Evolutionary conservation across 1,140 invertebrate species (phyloP), one percentile per base, ranked within the genome.

Genomic region (Apis florea): DNA sequence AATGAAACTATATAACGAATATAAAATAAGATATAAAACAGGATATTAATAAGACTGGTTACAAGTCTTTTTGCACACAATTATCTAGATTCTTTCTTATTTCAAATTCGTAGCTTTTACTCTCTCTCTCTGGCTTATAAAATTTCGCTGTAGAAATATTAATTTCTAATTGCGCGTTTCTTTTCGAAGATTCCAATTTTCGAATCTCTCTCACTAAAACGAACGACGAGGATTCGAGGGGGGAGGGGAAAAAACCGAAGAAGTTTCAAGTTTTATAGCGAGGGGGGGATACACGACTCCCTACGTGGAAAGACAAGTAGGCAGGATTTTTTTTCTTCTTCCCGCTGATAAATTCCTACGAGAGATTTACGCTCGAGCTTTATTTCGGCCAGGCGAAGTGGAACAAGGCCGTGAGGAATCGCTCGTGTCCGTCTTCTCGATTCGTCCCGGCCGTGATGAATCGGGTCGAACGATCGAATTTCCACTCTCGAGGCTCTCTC

Each of bases 301-400:
- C 9, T n/a, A n/a, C n/a, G 47, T 69, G 59, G 69, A 53, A 47
- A 61, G 56, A 31, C 47, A 17, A 8, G 26, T 10, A 31, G 67
- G 3, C 58, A 24, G 47, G 13, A n/a, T 61, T 13, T 1, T 5
- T 54, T 26, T 64, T 74, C 77, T n/a, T 61, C 59, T n/a, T 61
- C 40, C 73, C 68, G 49, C 78, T 49, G 40, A 84, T 89, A 85
- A 89, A 87, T 86, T 40, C 82, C 73, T 63, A 12, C 4, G 59
- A 40, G 68, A 83, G 84, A 86, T 89, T 89, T 89, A 82, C 81
- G 72, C 69, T n/a, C 24, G 76, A 19, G 47, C 83, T 84, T 84
- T 84, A 87, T 68, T 77, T 49, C 53, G 54, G 10, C 19, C 17
- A 2, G 26, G 9, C 51, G 15, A 72, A 79, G 58, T 54, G 68